phyloP scores from a whole-genome alignment of 2,888 invertebrate species.

The Netelia inedita region DNA sequence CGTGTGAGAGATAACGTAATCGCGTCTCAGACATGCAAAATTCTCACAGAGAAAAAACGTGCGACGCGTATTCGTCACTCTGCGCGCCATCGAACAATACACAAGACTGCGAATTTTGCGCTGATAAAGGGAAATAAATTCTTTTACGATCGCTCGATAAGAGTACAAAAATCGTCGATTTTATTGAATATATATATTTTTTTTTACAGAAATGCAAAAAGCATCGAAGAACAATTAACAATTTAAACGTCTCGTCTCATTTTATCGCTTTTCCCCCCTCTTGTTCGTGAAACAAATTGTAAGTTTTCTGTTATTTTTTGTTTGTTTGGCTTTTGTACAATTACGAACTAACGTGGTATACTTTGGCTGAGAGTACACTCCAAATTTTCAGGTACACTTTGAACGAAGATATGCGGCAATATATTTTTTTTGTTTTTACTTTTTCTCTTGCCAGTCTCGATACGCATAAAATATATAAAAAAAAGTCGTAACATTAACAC shows the following conservation, averaged over 20 bases:
- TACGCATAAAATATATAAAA: conserved; percentile 24
- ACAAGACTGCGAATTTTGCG: background rate
- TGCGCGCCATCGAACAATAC: background rate
- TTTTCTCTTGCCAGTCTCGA: conserved; percentile 32
- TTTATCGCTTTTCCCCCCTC: background rate
- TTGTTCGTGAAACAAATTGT: conserved; percentile 13
- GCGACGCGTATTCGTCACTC: background rate
- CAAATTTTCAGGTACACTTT: conserved; percentile 66
- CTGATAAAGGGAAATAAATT: background rate
- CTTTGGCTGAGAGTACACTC: conserved; percentile 31
- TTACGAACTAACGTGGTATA: conserved; percentile 24
- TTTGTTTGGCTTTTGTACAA: conserved; percentile 1
- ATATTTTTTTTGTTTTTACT: conserved; percentile 9
- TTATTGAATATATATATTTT: conserved; percentile 32
- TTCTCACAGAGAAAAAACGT: background rate
- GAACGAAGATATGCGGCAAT: conserved; percentile 58
- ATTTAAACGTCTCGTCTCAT: background rate
- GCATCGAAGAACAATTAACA: conserved; percentile 2
- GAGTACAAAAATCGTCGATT: conserved; percentile 31
- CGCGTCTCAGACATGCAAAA: background rate
- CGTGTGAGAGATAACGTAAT: background rate
- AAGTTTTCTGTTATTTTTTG: conserved; percentile 1
- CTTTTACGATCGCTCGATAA: background rate
- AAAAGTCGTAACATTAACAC: conserved; percentile 47
- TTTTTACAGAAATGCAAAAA: conserved; percentile 32